phyloP scores from a whole-genome alignment of 1,140 invertebrate genomes.

The Trachymyrmex cornetzi region DNA sequence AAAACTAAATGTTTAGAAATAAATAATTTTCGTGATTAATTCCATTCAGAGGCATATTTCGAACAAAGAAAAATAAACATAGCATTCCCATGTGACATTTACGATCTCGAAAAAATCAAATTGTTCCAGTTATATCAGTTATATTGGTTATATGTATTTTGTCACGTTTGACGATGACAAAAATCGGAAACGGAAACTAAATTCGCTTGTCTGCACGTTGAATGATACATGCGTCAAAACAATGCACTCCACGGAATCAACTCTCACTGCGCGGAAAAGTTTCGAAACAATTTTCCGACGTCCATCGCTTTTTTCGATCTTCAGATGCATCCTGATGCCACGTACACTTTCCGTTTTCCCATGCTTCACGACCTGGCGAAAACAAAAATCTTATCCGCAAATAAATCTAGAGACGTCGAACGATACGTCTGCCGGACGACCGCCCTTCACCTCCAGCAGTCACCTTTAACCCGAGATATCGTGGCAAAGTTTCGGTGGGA shows the following conservation, averaged over 20 bases:
- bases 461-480: conserved; percentile 62
- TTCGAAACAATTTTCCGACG: conserved; percentile 56
- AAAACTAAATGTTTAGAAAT: not conserved
- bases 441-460: conserved; percentile 44
- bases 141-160: conserved; percentile 22
- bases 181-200: conserved; percentile 53
- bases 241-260: conserved; percentile 40
- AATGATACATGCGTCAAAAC: conserved; percentile 54
- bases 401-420: conserved; percentile 41
- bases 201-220: conserved; percentile 49
- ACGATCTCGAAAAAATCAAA: conserved; percentile 42
- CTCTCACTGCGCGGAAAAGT: conserved; percentile 35
- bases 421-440: conserved; percentile 54
- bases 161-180: conserved; percentile 45
- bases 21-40: conserved; percentile 27
- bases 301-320: conserved; percentile 32
- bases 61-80: not conserved
- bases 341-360: conserved; percentile 5
- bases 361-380: conserved; percentile 45
- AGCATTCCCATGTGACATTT: not conserved
- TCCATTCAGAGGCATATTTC: not conserved
- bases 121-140: conserved; percentile 11
- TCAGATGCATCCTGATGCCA: conserved; percentile 32
- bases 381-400: conserved; percentile 66
- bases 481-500: conserved; percentile 61